A percentile compares a stretch with the other conserved stretches of the same genome.
Conservation (phyloP, 2,888 invertebrate genomes). For the Colostygia pectinataria region DNA sequence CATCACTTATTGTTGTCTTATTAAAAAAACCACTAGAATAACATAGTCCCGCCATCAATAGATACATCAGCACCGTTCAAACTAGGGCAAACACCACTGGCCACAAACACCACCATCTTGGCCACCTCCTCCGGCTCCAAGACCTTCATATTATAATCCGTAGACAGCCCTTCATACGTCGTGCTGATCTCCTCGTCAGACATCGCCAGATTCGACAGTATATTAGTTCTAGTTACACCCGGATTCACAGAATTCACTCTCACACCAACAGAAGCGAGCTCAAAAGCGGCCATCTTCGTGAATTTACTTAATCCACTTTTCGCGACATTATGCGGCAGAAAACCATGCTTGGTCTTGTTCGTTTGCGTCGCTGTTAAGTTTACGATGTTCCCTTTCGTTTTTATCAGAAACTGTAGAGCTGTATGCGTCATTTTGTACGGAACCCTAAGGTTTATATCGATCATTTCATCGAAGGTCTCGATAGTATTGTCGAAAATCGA, state of each 20-base stretch:
- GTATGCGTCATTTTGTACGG: constrained; percentile 89
- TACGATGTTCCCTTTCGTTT: constrained; percentile 91
- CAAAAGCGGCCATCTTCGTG: constrained; percentile 50
- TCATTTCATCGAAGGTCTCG: constrained; percentile 90
- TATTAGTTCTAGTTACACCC: constrained; percentile 47
- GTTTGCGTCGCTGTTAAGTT: constrained; percentile 95
- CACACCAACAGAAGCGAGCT: constrained; percentile 46
- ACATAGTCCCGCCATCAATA: constrained; percentile 37
- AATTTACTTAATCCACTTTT: constrained; percentile 51
- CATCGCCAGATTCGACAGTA: constrained; percentile 43
- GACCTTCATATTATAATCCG: constrained; percentile 35
- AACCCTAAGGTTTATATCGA: constrained; percentile 91
- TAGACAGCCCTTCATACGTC: constrained; percentile 36
- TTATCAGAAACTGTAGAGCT: constrained; percentile 89
- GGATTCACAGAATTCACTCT: constrained; percentile 53
- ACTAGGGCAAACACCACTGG: constrained; percentile 52
- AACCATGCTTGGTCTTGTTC: constrained; percentile 53
- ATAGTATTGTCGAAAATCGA: constrained; percentile 91
- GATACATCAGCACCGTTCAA: constrained; percentile 51
- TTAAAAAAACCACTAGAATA: not conserved
- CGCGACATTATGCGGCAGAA: constrained; percentile 44
- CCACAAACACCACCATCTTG: constrained; percentile 53
- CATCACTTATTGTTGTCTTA: too few relatives aligned
- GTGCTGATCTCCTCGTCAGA: constrained; percentile 41
- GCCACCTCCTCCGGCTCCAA: constrained; percentile 55